These are phyloP conservation scores for Euborellia annulipes DNA, from an alignment of 1,140 invertebrate genomes.

Conservation along the genomic window DNA sequence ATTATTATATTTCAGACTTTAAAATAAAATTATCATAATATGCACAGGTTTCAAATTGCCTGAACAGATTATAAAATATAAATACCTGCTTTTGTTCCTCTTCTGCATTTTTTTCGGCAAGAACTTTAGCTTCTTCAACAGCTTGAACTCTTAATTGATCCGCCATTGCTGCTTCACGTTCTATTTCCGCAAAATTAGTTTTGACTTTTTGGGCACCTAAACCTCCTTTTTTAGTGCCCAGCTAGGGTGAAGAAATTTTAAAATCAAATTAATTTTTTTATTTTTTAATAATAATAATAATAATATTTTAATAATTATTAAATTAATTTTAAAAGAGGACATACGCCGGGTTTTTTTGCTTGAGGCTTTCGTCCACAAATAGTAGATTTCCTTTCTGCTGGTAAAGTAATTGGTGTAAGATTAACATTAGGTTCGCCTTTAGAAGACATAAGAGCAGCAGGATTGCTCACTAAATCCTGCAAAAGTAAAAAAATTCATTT, in stretches of 20 bases:
- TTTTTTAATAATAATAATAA: not conserved
- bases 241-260: slow-evolving; percentile 31
- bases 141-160: slow-evolving; percentile 53
- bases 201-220: slow-evolving; percentile 94
- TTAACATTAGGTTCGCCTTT: slow-evolving; percentile 32
- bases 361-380: slow-evolving; percentile 51
- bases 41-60: not conserved
- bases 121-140: slow-evolving; percentile 20
- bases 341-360: slow-evolving; percentile 44
- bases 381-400: slow-evolving; percentile 45
- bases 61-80: too few relatives aligned
- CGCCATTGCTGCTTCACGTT: slow-evolving; percentile 67
- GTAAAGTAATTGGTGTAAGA: slow-evolving; percentile 17
- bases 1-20: not conserved
- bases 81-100: slow-evolving; percentile 37
- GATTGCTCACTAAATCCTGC: too few relatives aligned
- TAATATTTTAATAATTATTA: slow-evolving; percentile 3
- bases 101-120: slow-evolving; percentile 29
- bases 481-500: too few relatives aligned
- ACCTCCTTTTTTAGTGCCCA: slow-evolving; percentile 73
- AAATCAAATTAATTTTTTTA: too few relatives aligned
- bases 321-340: slow-evolving; percentile 15
- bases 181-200: slow-evolving; percentile 90
- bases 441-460: too few relatives aligned
- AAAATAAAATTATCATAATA: too few relatives aligned